Base-by-base conservation (phyloP, 2,797 vertebrate genomes). In the Toxotes lorentzi region DNA sequence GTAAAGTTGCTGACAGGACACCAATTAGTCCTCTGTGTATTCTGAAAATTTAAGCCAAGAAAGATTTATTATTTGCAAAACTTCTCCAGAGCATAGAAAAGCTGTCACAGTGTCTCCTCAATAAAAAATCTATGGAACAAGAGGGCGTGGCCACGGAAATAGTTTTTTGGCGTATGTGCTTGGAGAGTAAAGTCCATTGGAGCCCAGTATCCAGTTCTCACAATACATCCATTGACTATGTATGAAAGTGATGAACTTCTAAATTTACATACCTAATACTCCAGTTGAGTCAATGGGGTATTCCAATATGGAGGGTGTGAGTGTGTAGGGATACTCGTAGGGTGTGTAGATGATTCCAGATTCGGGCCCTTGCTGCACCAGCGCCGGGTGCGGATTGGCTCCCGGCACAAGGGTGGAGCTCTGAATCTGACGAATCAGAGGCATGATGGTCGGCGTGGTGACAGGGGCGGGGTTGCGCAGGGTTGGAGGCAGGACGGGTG, bases 401-500 rank as follows among this genome's bases (percentile, higher is more conserved):
- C 97, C 97, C 75, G 95, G 97, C 96, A 99, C 95, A 81, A 99
- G 95, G 81, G 94, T 79, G n/a, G 95, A 95, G 93, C 97, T 99
- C 96, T 99, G 98, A 95, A 99, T 99, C 94, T 99, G 98, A 95
- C 98, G 97, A 92, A 99, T 97, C 96, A 99, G 96, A 92, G 98
- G 98, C 98, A 99, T 99, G 95, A 99, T 92, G 93, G 98, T 98
- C 85, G 97, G 98, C 85, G 96, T 96, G 83, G 67, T 84, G 87
- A 96, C 93, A 58, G 97, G 97, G 86, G 96, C 95, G 59, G 96
- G 97, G 72, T 97, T 96, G 87, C 98, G 96, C 95, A 99, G 89
- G 89, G 94, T 92, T 76, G 95, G 95, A 53, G 97, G 97, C 95
- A 99, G 96, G 88, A 98, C 96, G 62, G 96, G 97, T 77, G 97